phyloP scores from a whole-genome alignment of 2,113 vertebrate genomes.

The Cottus gobio region DNA sequence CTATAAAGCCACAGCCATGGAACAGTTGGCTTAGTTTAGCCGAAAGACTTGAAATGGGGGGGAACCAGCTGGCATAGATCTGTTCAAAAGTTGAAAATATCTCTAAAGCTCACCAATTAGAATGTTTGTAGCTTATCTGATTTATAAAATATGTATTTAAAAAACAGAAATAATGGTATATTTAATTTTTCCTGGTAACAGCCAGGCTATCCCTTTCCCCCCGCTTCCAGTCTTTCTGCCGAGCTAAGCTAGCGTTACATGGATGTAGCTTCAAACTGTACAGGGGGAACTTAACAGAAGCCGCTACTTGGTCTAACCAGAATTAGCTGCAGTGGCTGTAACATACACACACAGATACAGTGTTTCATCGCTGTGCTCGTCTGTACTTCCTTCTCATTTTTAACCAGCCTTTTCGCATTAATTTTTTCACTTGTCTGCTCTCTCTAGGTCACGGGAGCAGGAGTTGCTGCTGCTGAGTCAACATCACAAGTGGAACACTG shows the following conservation, averaged over 20 bases:
- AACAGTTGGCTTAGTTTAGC: background rate
- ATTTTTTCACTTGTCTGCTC: slow-evolving; percentile 38
- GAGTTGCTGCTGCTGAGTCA: slow-evolving; percentile 71
- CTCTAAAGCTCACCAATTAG: background rate
- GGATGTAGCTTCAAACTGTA: background rate
- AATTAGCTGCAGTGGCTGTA: slow-evolving; percentile 1
- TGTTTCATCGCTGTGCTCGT: slow-evolving; percentile 8
- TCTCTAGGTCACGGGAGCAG: slow-evolving; percentile 68
- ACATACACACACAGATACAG: background rate
- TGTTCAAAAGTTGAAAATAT: background rate
- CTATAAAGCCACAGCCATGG: background rate
- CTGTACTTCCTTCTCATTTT: slow-evolving; percentile 33
- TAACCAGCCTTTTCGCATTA: slow-evolving; percentile 41
- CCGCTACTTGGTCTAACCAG: background rate
- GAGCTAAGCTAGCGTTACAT: background rate
- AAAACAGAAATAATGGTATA: background rate
- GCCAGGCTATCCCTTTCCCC: background rate
- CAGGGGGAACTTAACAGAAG: background rate
- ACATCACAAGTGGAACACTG: slow-evolving; percentile 72
- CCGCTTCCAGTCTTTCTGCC: background rate
- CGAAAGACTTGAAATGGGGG: background rate
- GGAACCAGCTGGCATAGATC: background rate
- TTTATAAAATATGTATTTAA: background rate
- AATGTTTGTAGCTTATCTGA: background rate
- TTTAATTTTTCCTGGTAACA: background rate